Percentiles rank a stretch among this genome's conserved stretches.
phyloP scores from a whole-genome alignment of 1,140 invertebrate species.

The Neotoxoptera formosana region DNA sequence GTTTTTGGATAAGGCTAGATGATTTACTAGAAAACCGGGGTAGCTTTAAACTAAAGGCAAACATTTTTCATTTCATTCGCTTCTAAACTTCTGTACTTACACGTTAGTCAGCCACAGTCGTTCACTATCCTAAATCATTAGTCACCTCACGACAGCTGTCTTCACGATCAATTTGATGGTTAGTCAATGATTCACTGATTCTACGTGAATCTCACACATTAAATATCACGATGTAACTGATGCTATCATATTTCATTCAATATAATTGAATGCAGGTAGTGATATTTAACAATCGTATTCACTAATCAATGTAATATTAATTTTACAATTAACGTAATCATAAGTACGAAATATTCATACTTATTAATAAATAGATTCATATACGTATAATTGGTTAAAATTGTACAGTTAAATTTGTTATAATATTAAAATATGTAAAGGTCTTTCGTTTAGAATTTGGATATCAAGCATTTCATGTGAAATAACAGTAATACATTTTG shows the following conservation, averaged over 20 bases:
- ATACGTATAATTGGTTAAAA: too few relatives aligned
- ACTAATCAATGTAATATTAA: neutral
- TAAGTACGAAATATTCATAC: too few relatives aligned
- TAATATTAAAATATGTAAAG: too few relatives aligned
- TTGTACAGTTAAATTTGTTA: too few relatives aligned
- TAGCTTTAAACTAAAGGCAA: neutral
- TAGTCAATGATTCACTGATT: neutral
- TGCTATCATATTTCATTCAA: neutral
- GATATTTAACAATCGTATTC: neutral
- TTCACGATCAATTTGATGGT: neutral
- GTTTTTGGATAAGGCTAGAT: neutral
- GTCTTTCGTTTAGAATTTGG: too few relatives aligned
- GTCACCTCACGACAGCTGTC: neutral
- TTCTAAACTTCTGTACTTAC: neutral
- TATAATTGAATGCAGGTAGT: neutral
- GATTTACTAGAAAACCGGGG: neutral
- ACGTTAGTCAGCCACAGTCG: neutral
- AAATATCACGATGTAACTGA: neutral
- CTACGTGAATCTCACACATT: neutral
- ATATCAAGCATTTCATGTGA: too few relatives aligned
- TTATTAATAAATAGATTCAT: too few relatives aligned
- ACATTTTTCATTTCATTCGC: slow-evolving; percentile 23
- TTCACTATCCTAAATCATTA: neutral
- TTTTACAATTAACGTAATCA: too few relatives aligned
- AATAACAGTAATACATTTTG: too few relatives aligned